Conservation (phyloP, 1,140 invertebrate genomes). For the Drosophila seguyi region DNA sequence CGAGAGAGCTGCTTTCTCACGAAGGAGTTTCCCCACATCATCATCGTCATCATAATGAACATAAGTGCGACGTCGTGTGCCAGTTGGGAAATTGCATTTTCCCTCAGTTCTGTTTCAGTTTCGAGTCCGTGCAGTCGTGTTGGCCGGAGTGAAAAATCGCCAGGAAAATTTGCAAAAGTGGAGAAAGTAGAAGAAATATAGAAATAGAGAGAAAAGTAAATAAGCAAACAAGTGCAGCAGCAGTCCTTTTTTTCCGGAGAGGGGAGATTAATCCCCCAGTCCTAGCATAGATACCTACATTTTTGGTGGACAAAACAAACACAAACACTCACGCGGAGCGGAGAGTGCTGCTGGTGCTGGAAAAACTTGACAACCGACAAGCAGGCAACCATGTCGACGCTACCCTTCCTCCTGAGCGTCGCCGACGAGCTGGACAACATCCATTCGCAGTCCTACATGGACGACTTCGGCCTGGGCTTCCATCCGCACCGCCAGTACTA, state of each 20-base stretch:
- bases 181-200: conserved; percentile 24
- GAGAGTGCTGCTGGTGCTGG: conserved; percentile 7
- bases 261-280: conserved; percentile 30
- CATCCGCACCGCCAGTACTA: conserved; percentile 84
- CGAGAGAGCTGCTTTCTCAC: conserved; percentile 34
- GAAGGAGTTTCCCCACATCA: conserved; percentile 68
- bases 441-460: conserved; percentile 80
- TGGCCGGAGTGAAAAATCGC: conserved; percentile 47
- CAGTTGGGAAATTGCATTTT: conserved; percentile 64
- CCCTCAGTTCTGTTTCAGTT: conserved; percentile 78
- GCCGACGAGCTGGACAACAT: conserved; percentile 85
- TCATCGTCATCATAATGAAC: conserved; percentile 53
- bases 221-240: conserved; percentile 42
- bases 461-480: conserved; percentile 83
- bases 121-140: conserved; percentile 74
- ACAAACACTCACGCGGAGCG: background rate
- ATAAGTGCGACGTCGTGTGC: conserved; percentile 65
- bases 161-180: conserved; percentile 28
- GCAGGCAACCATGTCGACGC: conserved; percentile 75
- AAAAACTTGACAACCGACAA: conserved; percentile 22
- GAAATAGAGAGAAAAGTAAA: conserved; percentile 47
- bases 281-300: conserved; percentile 68
- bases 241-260: background rate
- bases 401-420: conserved; percentile 81
- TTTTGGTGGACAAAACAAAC: conserved; percentile 31